Evolutionary conservation across 2,888 invertebrate species (phyloP), one percentile per base, ranked within the genome.

Genomic region (Hyposoter didymator): DNA sequence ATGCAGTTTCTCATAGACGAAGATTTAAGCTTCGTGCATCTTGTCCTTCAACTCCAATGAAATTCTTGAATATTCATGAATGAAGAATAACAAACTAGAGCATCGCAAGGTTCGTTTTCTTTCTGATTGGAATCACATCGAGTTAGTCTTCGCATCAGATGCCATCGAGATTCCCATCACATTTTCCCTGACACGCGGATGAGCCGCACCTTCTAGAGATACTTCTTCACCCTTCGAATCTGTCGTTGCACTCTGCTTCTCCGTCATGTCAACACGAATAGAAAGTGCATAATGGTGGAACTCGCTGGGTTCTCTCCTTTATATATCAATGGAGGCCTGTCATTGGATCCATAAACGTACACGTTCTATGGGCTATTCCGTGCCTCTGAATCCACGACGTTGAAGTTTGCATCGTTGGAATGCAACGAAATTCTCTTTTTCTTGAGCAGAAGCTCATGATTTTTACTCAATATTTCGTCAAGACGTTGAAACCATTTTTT

Each of bases 301-400:
- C 70, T 62, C 49, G 12, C 52, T 39, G 62, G 17, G 66, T 14
- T 69, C 12, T 66, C 47, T 28, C 32, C 35, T 73, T 83, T 83
- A 69, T 62, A 74, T 78, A 78, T 73, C 78, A 78, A 83, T 52
- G 67, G 73, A 83, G 59, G 67, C 22, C 47, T 66, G 67, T 39
- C 49, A 69, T 78, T 74, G 59, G 55, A 28, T 32, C 28, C 32
- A 28, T 28, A 69, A 6, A 14, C 17, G 5, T 43, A 59, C 22
- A 19, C 19, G 2, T 62, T 35, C 32, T 17, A 64, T 64, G 35
- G 64, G 35, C 8, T 12, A 64, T 64, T 64, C 22, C n/a, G 55
- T 22, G 55, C 22, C 55, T 19, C 10, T 22, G 10, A 8, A 8
- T 55, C 10, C 0, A 22, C 35, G 35, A 35, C 6, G 35, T 35